These are phyloP conservation scores for Apogon hyalosoma DNA, from an alignment of 2,797 vertebrate genomes.

Conservation along the genomic window DNA sequence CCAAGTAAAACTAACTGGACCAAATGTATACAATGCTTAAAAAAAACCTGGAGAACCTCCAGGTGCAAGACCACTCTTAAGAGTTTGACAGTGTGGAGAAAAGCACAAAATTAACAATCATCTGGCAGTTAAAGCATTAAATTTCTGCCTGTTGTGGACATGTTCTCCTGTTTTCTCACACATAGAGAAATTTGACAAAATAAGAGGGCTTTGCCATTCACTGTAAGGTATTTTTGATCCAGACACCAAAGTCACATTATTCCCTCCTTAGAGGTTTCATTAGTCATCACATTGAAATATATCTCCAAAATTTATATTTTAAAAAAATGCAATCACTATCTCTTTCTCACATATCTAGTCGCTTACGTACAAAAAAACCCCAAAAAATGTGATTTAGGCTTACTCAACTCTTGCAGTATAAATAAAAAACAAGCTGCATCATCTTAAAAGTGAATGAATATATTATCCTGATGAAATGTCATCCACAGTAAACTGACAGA, in stretches of 20 bases:
- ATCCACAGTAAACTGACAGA: background rate
- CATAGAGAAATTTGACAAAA: conserved; percentile 58
- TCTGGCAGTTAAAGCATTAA: conserved; percentile 43
- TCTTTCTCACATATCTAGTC: background rate
- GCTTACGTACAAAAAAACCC: background rate
- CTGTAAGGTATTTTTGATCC: conserved; percentile 45
- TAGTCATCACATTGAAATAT: background rate
- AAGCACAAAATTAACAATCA: conserved; percentile 15
- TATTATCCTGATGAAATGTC: background rate
- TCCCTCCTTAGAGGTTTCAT: conserved; percentile 8
- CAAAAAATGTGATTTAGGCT: background rate
- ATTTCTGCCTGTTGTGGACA: conserved; percentile 36
- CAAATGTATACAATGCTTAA: too few species aligned
- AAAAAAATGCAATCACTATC: background rate
- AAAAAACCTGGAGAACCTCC: too few species aligned
- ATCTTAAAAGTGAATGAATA: conserved; percentile 7
- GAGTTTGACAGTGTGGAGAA: background rate
- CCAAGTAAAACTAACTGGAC: too few species aligned
- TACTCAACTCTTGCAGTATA: background rate
- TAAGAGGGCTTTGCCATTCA: conserved; percentile 35
- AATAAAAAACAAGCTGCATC: background rate
- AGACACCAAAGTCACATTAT: conserved; percentile 4
- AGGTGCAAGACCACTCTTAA: background rate
- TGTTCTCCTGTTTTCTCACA: conserved; percentile 57
- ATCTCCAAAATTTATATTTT: background rate